Base-by-base conservation (phyloP, 2,113 vertebrate genomes). In the Mesoclemmys tuberculata region DNA sequence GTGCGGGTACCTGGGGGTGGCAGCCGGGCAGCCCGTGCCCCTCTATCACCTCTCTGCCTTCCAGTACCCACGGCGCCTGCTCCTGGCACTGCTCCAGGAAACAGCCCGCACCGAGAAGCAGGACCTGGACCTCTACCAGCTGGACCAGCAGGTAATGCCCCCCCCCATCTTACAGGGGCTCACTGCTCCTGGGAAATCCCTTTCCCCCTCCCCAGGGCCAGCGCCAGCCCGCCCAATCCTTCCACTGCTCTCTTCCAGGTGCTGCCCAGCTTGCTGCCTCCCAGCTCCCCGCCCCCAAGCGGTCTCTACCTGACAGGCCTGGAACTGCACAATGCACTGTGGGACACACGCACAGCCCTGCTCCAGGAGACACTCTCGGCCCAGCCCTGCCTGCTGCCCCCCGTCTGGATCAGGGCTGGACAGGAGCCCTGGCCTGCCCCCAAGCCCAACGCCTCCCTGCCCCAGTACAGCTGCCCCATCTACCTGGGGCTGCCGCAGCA, bases 41-140 rank as follows among this genome's bases (percentile, higher is more conserved):
- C 83, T 95, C 61, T 99, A 98, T 93, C 97, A 98, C 56, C 95
- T 98, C 19, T 97, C 98, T 3, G 98, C 98, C 80, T 99, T 99
- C 92, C 84, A 64, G 56, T 97, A 98, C 35, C 98, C 99, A 3
- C 96, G 85, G 52, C 97, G 98, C 61, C 97, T 99, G 80, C 96
- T 99, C 58, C 95, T 97, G 56, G 98, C 98, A 1, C 38, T 99
- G 81, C 98, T 97, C 58, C 97, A 97, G 97, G 97, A 99, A 82
- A 96, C 96, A 4, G 98, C 97, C 29, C 92, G 74, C 14, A 27
- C 49, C 5, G 92, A 98, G 44, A 90, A 85, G 29, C 91, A 48
- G 74, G 89, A 82, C 38, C 74, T 90, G 27, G 84, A 58, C 48
- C 85, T 44, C 90, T 88, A 52, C 13, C n/a, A 56, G 11, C 84